phyloP scores from a whole-genome alignment of 2,888 invertebrate genomes.

The Drosophila parthenogenetica region DNA sequence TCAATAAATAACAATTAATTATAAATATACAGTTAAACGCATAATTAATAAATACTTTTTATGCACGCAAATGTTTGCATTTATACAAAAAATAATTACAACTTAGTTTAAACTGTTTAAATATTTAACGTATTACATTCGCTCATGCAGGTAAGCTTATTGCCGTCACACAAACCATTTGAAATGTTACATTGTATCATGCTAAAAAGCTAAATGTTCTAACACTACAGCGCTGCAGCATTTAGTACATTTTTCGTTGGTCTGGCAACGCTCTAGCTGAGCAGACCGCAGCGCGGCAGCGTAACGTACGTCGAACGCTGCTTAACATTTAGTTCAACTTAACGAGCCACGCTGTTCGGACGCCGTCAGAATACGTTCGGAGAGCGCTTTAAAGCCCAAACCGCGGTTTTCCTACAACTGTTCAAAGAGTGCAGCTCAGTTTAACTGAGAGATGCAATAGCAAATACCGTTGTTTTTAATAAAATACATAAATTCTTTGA shows the following conservation, averaged over 20 bases:
- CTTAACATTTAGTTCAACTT: constrained; percentile 46
- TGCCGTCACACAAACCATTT: constrained; percentile 9
- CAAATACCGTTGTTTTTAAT: constrained; percentile 18
- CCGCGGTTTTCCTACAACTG: constrained; percentile 31
- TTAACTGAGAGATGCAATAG: constrained; percentile 20
- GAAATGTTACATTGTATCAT: constrained; percentile 14
- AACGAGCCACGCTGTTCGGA: constrained; percentile 32
- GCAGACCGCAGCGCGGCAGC: constrained; percentile 25
- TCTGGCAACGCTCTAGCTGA: constrained; percentile 34
- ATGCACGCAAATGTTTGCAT: too few species aligned
- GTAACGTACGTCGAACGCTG: background rate
- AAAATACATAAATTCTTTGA: constrained; percentile 38
- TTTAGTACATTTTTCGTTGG: constrained; percentile 25
- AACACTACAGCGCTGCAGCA: background rate
- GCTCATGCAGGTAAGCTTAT: constrained; percentile 15
- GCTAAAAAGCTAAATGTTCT: constrained; percentile 30
- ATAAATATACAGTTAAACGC: background rate
- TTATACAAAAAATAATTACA: background rate
- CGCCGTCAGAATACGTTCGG: constrained; percentile 26
- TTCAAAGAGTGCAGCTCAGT: constrained; percentile 26
- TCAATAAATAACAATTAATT: constrained; percentile 37
- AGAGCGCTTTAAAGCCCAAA: constrained; percentile 7
- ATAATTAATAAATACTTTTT: background rate
- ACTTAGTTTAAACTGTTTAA: background rate
- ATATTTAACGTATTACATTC: background rate